phyloP scores from a whole-genome alignment of 1,140 invertebrate species.

The Mamestra configurata region DNA sequence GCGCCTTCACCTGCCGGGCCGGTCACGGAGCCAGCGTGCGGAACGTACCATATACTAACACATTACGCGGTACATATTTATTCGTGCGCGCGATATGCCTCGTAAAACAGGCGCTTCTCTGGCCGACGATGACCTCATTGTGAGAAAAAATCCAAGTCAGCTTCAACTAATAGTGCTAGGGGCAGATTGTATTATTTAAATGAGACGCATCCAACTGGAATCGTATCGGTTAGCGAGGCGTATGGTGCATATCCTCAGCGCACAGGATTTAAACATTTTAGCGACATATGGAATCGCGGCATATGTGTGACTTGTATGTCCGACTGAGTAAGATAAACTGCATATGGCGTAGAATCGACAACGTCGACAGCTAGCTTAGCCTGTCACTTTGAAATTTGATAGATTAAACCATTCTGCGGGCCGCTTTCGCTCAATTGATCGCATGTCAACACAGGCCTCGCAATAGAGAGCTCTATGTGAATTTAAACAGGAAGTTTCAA shows the following conservation, averaged over 20 bases:
- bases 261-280: constrained; percentile 56
- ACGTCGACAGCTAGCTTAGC: constrained; percentile 65
- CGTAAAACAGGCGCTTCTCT: constrained; percentile 63
- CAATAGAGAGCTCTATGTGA: constrained; percentile 79
- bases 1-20: constrained; percentile 67
- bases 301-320: constrained; percentile 66
- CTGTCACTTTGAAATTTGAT: constrained; percentile 81
- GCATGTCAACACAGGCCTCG: constrained; percentile 78
- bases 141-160: constrained; percentile 67
- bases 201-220: constrained; percentile 62
- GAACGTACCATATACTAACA: constrained; percentile 60
- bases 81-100: constrained; percentile 66
- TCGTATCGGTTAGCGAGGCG: constrained; percentile 58
- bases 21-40: constrained; percentile 62
- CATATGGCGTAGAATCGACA: constrained; percentile 74
- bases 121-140: constrained; percentile 71
- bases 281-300: constrained; percentile 64
- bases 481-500: constrained; percentile 86
- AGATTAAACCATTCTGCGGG: constrained; percentile 74
- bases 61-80: constrained; percentile 63
- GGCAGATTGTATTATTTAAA: constrained; percentile 64
- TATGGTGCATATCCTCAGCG: constrained; percentile 60
- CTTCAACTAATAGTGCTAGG: constrained; percentile 56
- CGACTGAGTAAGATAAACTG: constrained; percentile 65
- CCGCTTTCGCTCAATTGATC: constrained; percentile 85